Conservation (phyloP, 2,113 vertebrate genomes). For the Caloenas nicobarica region DNA sequence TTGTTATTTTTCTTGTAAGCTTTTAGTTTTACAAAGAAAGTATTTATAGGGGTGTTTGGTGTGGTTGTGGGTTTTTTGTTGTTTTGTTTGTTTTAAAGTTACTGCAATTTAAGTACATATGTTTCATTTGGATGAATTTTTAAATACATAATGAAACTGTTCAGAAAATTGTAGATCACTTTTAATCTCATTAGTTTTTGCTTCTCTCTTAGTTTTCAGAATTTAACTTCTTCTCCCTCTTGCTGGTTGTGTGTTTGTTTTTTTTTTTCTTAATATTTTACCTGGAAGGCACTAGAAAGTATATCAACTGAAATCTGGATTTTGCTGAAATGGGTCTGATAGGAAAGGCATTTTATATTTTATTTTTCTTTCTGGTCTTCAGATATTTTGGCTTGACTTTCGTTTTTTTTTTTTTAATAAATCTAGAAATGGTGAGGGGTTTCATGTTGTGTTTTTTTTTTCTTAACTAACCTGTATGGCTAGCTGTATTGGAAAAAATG, state of each 20-base stretch:
- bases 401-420: background rate
- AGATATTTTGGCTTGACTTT: background rate
- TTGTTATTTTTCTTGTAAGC: background rate
- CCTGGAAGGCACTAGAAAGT: background rate
- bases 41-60: background rate
- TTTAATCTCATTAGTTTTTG: background rate
- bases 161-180: background rate
- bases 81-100: background rate
- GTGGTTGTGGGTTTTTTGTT: background rate
- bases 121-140: background rate
- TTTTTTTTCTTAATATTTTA: background rate
- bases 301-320: background rate
- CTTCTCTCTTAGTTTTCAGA: background rate
- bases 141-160: background rate
- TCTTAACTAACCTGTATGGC: background rate
- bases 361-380: background rate
- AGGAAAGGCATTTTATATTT: background rate
- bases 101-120: background rate
- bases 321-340: background rate
- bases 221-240: background rate
- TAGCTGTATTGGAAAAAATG: conserved; percentile 19
- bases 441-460: background rate
- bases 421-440: background rate
- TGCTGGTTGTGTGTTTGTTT: background rate
- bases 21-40: background rate